Evolutionary conservation across 2,113 vertebrate genomes (phyloP).

Genomic region (Cyanistes caeruleus): DNA sequence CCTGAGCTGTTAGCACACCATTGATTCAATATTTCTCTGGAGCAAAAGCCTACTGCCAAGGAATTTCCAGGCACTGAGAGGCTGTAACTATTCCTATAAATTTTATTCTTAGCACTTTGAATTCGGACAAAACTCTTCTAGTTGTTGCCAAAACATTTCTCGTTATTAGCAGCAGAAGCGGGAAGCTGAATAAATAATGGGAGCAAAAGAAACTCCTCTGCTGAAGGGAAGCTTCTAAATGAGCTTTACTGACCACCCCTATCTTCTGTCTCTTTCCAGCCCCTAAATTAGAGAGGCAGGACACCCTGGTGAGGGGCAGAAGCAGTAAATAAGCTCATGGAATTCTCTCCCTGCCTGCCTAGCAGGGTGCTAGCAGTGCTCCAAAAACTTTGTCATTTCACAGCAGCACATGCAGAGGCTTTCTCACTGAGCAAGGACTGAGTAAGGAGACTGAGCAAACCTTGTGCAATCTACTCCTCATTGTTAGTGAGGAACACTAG

Average conservation of each 20-base stretch:
- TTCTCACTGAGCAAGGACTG: not conserved
- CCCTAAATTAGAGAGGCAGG: not conserved
- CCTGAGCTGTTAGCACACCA: slow-evolving; percentile 38
- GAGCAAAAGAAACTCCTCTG: not conserved
- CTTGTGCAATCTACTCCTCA: not conserved
- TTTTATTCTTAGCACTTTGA: slow-evolving; percentile 15
- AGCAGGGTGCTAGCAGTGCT: not conserved
- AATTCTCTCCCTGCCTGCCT: not conserved
- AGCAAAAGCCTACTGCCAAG: slow-evolving; percentile 33
- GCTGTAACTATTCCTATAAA: slow-evolving; percentile 11
- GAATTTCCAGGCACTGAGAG: slow-evolving; percentile 36
- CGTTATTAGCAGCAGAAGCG: not conserved
- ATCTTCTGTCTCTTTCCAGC: not conserved
- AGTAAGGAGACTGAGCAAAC: not conserved
- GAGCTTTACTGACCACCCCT: not conserved
- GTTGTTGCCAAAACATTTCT: slow-evolving; percentile 47
- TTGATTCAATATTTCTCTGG: slow-evolving; percentile 7
- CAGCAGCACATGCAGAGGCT: rapidly evolving
- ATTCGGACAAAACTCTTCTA: not conserved
- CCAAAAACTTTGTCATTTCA: not conserved
- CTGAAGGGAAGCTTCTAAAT: not conserved
- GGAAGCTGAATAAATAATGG: slow-evolving; percentile 6
- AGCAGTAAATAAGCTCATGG: not conserved
- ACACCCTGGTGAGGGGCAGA: not conserved
- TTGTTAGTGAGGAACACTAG: too few species aligned